A percentile compares a stretch with the other conserved stretches of the same genome.
Evolutionary conservation across 2,113 vertebrate species (phyloP).

Genomic region (Elephantulus edwardii): DNA sequence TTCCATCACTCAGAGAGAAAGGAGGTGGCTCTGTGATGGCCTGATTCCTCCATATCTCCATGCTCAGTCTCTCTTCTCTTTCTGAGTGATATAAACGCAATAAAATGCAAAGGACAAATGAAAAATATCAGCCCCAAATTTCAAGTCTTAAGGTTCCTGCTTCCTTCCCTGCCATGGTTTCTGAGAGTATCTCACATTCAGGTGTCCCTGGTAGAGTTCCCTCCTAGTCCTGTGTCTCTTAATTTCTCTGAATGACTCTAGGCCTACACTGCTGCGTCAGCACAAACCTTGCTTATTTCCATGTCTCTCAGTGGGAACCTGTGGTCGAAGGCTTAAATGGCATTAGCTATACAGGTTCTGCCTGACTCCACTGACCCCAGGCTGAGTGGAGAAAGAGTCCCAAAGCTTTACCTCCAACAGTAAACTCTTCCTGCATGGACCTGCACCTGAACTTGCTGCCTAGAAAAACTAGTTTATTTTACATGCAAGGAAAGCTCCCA

Average conservation of each 20-base stretch:
- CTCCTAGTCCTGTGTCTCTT: not conserved
- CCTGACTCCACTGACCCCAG: no score
- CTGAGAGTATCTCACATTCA: constrained; percentile 5
- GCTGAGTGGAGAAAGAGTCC: not conserved
- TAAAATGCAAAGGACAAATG: not conserved
- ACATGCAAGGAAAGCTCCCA: not conserved
- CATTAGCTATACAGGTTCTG: not conserved
- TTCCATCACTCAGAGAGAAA: no score
- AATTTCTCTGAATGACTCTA: not conserved
- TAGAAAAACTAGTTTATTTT: not conserved
- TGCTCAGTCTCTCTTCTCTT: not conserved
- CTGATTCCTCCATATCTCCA: rapidly evolving
- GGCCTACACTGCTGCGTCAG: not conserved
- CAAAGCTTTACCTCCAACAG: not conserved
- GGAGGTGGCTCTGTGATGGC: not conserved
- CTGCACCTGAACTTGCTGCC: not conserved
- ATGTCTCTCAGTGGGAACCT: not conserved
- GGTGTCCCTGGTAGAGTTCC: not conserved
- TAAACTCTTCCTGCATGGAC: not conserved
- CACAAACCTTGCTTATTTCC: not conserved
- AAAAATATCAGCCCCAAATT: not conserved
- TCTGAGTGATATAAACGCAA: not conserved
- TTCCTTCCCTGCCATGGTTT: not conserved
- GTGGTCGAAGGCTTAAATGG: not conserved
- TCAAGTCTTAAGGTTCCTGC: not conserved